A percentile compares a stretch with the other conserved stretches of the same genome.
These are phyloP conservation scores for Rhyacichthys aspro DNA, from an alignment of 2,797 vertebrate species.

Conservation along the genomic window DNA sequence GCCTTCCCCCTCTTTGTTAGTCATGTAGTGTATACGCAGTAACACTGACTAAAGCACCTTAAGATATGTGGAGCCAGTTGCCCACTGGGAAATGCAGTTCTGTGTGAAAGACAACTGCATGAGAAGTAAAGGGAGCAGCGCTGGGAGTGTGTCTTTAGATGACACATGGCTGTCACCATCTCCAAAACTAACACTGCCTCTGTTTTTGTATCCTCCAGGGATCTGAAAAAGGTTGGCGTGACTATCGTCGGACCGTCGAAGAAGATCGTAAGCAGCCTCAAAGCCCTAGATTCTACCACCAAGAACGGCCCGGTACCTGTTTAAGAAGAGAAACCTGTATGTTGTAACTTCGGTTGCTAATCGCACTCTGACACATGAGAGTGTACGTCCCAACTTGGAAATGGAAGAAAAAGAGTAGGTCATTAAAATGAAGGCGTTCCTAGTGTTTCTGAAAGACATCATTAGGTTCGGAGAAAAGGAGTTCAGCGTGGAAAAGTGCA, in stretches of 20 bases:
- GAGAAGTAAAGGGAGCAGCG: slow-evolving; percentile 54
- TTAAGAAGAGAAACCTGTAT: slow-evolving; percentile 71
- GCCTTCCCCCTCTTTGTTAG: slow-evolving; percentile 41
- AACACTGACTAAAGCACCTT: slow-evolving; percentile 4
- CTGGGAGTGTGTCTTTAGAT: slow-evolving; percentile 59
- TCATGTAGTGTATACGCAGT: slow-evolving; percentile 31
- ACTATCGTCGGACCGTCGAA: slow-evolving; percentile 94
- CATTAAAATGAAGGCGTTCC: slow-evolving; percentile 44
- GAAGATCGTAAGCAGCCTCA: slow-evolving; percentile 96
- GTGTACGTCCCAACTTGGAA: slow-evolving; percentile 48
- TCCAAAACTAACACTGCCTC: slow-evolving; percentile 39
- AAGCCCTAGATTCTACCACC: slow-evolving; percentile 92
- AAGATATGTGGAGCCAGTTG: slow-evolving; percentile 45
- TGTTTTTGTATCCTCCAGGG: slow-evolving; percentile 75
- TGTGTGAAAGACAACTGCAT: slow-evolving; percentile 65
- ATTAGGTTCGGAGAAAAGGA: slow-evolving; percentile 35
- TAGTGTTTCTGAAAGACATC: slow-evolving; percentile 43
- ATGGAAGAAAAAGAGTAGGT: slow-evolving; percentile 28
- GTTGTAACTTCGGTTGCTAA: slow-evolving; percentile 45
- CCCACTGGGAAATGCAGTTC: slow-evolving; percentile 68
- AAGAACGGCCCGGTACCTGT: slow-evolving; percentile 95
- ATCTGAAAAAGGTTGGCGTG: slow-evolving; percentile 95
- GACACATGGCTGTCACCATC: slow-evolving; percentile 55
- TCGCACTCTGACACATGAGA: slow-evolving; percentile 50
- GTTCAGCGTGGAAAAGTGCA: slow-evolving; percentile 22